Evolutionary conservation across 2,797 vertebrate genomes (phyloP).

Genomic region (Vipera ursinii): DNA sequence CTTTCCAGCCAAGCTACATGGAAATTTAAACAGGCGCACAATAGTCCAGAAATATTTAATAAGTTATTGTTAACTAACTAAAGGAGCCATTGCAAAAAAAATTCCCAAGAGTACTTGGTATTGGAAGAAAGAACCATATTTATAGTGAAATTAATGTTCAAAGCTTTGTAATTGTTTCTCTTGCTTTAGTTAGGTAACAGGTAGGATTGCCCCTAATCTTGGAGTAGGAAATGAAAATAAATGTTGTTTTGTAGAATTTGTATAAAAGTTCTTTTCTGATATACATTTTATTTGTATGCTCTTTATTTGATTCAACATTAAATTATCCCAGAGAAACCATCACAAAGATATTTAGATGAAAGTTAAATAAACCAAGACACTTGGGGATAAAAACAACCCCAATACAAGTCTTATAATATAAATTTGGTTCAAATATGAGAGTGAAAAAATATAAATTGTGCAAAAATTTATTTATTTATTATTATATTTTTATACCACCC

Average conservation of each 20-base stretch:
- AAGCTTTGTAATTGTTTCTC: background rate
- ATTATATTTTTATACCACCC: too few species aligned
- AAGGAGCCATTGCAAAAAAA: background rate
- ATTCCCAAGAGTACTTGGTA: background rate
- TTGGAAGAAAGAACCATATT: background rate
- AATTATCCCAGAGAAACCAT: conserved; percentile 38
- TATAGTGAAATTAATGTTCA: background rate
- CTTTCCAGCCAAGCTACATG: background rate
- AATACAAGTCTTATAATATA: background rate
- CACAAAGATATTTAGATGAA: background rate
- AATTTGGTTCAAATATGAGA: conserved; percentile 35
- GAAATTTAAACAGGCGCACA: background rate
- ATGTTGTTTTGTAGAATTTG: conserved; percentile 3
- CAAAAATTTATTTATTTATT: too few species aligned
- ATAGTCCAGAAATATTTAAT: background rate
- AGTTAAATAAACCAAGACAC: conserved; percentile 29
- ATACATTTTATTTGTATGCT: background rate
- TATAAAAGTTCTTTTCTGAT: conserved; percentile 14
- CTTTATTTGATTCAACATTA: conserved; percentile 23
- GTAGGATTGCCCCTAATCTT: background rate
- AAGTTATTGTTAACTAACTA: background rate
- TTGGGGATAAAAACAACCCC: conserved; percentile 15
- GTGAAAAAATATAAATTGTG: background rate
- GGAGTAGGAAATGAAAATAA: background rate
- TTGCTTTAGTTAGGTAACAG: background rate